Percentiles rank a stretch among this genome's conserved stretches.
Evolutionary conservation across 2,113 vertebrate genomes (phyloP).

Genomic region (Brachyistius frenatus): DNA sequence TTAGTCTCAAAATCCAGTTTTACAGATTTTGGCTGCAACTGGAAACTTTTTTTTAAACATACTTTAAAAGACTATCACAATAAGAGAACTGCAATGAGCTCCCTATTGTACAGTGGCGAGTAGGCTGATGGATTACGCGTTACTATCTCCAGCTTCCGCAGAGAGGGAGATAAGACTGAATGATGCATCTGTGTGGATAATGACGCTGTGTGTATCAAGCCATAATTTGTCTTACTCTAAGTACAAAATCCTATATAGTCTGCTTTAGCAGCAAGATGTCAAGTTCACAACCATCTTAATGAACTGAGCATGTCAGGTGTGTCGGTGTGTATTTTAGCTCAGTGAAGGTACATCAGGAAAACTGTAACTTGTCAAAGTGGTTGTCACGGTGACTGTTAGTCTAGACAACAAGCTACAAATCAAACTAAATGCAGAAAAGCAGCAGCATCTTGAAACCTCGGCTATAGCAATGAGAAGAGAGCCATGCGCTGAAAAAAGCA

Average conservation of each 20-base stretch:
- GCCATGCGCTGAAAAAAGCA: slow-evolving; percentile 55
- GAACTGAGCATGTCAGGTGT: background rate
- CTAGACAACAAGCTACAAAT: slow-evolving; percentile 17
- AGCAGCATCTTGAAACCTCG: slow-evolving; percentile 21
- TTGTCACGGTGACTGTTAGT: slow-evolving; percentile 26
- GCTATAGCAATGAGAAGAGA: slow-evolving; percentile 24
- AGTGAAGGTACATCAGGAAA: background rate
- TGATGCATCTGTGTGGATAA: slow-evolving; percentile 15
- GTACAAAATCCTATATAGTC: slow-evolving; percentile 41
- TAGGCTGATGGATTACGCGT: slow-evolving; percentile 1
- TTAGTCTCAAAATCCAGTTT: background rate
- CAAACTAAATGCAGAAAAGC: slow-evolving; percentile 38
- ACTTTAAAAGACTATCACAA: no score
- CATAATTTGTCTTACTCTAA: slow-evolving; percentile 36
- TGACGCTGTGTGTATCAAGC: slow-evolving; percentile 21
- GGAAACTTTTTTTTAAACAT: no score
- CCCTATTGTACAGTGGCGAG: background rate
- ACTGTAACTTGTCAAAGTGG: background rate
- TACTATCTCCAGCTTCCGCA: slow-evolving; percentile 13
- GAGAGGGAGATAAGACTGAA: slow-evolving; percentile 25
- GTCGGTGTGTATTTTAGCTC: background rate
- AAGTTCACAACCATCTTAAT: slow-evolving; percentile 22
- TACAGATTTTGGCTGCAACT: no score
- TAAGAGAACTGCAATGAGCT: background rate
- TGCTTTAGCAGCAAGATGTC: slow-evolving; percentile 15